phyloP scores from a whole-genome alignment of 2,113 vertebrate species.

The Alligator mississippiensis region DNA sequence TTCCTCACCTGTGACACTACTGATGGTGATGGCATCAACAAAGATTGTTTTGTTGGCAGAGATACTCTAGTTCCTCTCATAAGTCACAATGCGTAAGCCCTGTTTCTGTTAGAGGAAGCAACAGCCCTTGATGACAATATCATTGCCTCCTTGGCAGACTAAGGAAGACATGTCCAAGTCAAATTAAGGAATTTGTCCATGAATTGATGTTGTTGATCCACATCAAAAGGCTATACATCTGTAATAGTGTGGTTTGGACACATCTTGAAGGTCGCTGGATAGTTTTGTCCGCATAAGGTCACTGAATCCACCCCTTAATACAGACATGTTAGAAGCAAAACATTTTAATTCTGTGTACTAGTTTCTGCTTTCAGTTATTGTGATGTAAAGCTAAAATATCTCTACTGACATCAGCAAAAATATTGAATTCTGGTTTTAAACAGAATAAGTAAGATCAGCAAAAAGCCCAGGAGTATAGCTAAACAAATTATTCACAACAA shows the following conservation, averaged over 20 bases:
- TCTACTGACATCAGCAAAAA: neutral
- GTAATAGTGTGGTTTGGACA: neutral
- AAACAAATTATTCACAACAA: neutral
- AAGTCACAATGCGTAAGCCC: neutral
- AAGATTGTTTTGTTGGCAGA: constrained; percentile 2
- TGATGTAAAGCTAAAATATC: neutral
- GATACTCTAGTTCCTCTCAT: constrained; percentile 12
- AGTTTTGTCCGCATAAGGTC: accelerated
- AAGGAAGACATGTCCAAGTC: neutral
- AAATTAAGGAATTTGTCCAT: neutral
- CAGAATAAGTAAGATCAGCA: neutral
- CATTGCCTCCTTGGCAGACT: neutral
- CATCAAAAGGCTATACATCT: neutral
- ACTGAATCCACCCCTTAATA: neutral
- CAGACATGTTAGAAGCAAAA: neutral
- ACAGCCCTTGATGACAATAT: neutral
- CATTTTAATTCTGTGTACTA: neutral
- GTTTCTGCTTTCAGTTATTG: neutral
- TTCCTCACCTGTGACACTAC: constrained; percentile 43
- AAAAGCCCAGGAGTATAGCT: neutral
- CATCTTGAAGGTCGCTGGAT: neutral
- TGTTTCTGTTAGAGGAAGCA: constrained; percentile 27
- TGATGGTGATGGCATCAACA: constrained; percentile 7
- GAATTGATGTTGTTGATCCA: neutral
- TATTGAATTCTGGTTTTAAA: neutral